Evolutionary conservation across 2,113 vertebrate species (phyloP), one percentile per base, ranked within the genome.

Genomic region (Ctenomys sociabilis): DNA sequence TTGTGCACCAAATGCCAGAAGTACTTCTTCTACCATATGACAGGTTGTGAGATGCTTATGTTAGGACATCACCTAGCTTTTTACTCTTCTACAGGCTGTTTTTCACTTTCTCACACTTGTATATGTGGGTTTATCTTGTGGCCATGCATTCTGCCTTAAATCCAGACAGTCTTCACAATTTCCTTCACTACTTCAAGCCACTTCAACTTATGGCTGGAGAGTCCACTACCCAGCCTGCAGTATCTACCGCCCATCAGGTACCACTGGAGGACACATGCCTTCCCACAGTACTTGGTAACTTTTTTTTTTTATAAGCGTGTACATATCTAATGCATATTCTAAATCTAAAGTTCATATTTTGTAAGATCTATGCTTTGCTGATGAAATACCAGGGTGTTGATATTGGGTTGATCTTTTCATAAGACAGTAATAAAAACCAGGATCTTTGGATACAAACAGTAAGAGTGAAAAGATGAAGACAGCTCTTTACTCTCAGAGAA

Each of bases 331-430:
- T 70, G 37, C 59, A 73, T 45, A 88, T 37, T 85, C 63, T 22
- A 40, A 59, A 95, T 90, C 87, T 96, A 52, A 12, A 80, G 24
- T 88, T 86, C 28, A 68, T 80, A 83, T 89, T 94, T 96, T 93
- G 61, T 40, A 88, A 93, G 85, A 77, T 63, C 7, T 88, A 7
- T 90, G 21, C 21, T 96, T 95, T 94, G 66, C 73, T 85, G 95
- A 12, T 72, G 70, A 91, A 94, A 83, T 94, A 90, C 30, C 72
- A 83, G 70, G 16, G n/a, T 86, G 40, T 91, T 32, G 63, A 61
- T 81, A 81, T 82, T 93, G 11, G 5, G 61, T 78, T 92, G 95
- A 68, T 45, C 37, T 54, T 30, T 88, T 96, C 12, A 77, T 70
- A 89, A 81, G 73, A n/a, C 49, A 87, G 35, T 93, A 82, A 82